phyloP scores from a whole-genome alignment of 1,140 invertebrate genomes.

The Trichonephila clavata region DNA sequence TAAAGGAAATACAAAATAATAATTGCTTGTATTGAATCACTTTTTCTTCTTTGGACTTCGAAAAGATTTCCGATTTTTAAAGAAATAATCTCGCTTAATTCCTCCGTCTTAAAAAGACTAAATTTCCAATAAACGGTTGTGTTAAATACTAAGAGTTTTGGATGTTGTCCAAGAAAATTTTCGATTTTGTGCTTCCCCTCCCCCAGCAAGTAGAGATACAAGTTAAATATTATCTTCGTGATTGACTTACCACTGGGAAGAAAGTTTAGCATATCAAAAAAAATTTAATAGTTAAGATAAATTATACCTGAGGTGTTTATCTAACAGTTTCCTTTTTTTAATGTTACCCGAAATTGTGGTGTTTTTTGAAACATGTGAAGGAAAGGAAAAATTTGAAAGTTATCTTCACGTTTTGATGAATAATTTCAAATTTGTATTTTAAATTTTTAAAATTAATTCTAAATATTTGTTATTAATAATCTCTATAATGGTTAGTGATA shows the following conservation, averaged over 20 bases:
- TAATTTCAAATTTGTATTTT: no score
- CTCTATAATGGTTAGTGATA: no score
- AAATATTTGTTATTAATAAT: no score
- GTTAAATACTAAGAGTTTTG: background rate
- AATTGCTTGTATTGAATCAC: background rate
- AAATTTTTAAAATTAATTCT: no score
- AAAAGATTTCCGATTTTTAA: background rate
- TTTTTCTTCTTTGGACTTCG: background rate
- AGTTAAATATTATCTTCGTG: background rate
- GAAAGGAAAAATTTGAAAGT: no score
- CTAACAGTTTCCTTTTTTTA: background rate
- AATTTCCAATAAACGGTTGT: background rate
- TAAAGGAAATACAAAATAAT: background rate
- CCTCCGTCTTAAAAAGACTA: background rate
- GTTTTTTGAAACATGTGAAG: no score
- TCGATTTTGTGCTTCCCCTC: background rate
- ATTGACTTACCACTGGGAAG: background rate
- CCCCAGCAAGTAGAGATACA: no score
- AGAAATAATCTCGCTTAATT: background rate
- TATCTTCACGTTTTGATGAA: no score
- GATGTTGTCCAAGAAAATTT: background rate
- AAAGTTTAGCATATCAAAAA: background rate
- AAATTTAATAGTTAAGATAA: background rate
- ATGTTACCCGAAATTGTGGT: no score
- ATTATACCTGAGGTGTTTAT: background rate